Base-by-base conservation (phyloP, 2,113 vertebrate species). In the Pterocles gutturalis region DNA sequence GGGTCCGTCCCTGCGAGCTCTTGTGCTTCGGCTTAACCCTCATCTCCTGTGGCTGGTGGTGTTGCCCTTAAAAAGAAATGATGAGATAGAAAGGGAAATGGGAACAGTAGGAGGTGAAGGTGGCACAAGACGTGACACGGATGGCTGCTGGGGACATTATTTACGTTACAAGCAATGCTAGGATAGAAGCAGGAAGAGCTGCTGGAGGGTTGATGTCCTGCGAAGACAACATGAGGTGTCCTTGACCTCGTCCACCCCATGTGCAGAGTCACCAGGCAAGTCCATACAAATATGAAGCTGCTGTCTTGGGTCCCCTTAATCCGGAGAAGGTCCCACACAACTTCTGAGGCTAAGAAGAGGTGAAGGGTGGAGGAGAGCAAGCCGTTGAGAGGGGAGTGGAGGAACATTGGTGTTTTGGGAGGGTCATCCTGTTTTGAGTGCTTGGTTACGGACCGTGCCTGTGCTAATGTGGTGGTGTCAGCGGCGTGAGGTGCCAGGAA, bases 161-260 rank as follows among this genome's bases (percentile, higher is more conserved):
- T 64, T n/a, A 19, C 0, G 1, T 28, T 49, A 36, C 9, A 5
- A 29, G 72, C 17, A 36, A 5, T 20, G 48, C 48, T n/a, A 22
- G 51, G 25, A 3, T 9, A 57, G 66, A 51, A 41, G 70, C 49
- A 38, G 82, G 57, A 90, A 53, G 34, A 65, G 20, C 70, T 83
- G 29, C 73, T 51, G 73, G n/a, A 48, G 15, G 51, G 19, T 26
- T 81, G 69, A 13, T 54, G 48, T 77, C 34, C 77, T 41, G 3
- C 31, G 70, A 53, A 64, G 21, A 5, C 48, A 41, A 11, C 20
- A 0, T 0, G 0, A 60, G 29, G 10, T 48, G 61, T 77, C 72
- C 58, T 61, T 60, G 76, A 46, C 54, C 15, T 43, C 17, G 7
- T 38, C 46, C n/a, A 24, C 20, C 22, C 55, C 6, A 24, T 6